phyloP scores from a whole-genome alignment of 2,113 vertebrate species.

The Hiodon alosoides region DNA sequence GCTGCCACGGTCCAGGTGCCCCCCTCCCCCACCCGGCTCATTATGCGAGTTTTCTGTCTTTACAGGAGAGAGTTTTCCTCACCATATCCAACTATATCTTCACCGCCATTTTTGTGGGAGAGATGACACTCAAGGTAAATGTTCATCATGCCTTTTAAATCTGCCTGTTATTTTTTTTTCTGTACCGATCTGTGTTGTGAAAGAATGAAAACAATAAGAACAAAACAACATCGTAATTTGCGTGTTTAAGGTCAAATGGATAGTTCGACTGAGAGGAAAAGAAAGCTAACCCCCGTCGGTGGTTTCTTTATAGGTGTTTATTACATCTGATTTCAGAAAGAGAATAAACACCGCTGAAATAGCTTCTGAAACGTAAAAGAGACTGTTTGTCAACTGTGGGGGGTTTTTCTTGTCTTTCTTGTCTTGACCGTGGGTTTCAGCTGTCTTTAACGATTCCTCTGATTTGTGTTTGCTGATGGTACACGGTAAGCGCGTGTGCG shows the following conservation, averaged over 20 bases:
- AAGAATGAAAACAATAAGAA: not conserved
- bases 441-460: too few species aligned
- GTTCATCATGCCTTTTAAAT: constrained; percentile 25
- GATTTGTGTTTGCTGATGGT: too few species aligned
- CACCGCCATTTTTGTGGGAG: constrained; percentile 95
- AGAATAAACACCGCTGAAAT: too few species aligned
- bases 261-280: not conserved
- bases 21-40: not conserved
- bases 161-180: not conserved
- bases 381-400: too few species aligned
- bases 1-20: constrained; percentile 3
- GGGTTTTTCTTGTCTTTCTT: too few species aligned
- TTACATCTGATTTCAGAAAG: too few species aligned
- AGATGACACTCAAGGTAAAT: constrained; percentile 96
- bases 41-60: constrained; percentile 16
- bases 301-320: too few species aligned
- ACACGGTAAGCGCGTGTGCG: too few species aligned
- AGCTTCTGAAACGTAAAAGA: too few species aligned
- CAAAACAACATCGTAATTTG: not conserved
- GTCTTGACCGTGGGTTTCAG: too few species aligned
- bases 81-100: constrained; percentile 99
- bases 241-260: not conserved
- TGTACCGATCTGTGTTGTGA: not conserved
- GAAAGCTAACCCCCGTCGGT: too few species aligned
- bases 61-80: constrained; percentile 91